Conservation (phyloP, 2,888 invertebrate genomes). For the Plemyria rubiginata region DNA sequence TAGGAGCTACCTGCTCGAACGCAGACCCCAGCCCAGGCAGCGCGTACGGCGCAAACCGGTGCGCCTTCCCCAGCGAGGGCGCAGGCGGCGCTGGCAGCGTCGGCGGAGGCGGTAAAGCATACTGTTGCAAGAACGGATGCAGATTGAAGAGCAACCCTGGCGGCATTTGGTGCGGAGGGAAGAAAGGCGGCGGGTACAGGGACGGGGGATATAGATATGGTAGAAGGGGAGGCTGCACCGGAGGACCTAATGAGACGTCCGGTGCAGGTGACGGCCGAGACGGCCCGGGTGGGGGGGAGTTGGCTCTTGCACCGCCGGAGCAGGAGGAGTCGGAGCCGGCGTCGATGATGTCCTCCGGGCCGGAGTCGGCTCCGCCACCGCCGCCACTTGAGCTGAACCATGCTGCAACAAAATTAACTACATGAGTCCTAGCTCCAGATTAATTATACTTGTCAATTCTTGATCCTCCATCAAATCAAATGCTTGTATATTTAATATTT, state of each 20-base stretch:
- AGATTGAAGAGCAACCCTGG: conserved; percentile 95
- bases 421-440: too few relatives aligned
- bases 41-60: conserved; percentile 95
- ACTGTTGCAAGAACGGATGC: conserved; percentile 94
- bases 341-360: conserved; percentile 87
- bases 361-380: conserved; percentile 80
- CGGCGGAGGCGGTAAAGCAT: conserved; percentile 90
- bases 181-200: conserved; percentile 91
- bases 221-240: conserved; percentile 95
- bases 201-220: conserved; percentile 97
- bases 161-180: conserved; percentile 91
- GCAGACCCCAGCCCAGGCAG: conserved; percentile 92
- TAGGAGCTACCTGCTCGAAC: conserved; percentile 95
- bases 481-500: too few relatives aligned
- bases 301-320: conserved; percentile 86
- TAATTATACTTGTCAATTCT: too few relatives aligned
- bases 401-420: conserved; percentile 66
- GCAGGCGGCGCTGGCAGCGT: conserved; percentile 87
- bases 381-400: conserved; percentile 88
- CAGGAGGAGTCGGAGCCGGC: conserved; percentile 90
- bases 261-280: conserved; percentile 91
- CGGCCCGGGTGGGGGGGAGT: conserved; percentile 85
- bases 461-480: too few relatives aligned
- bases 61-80: conserved; percentile 87
- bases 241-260: conserved; percentile 97